Percentiles rank a stretch among this genome's conserved stretches.
Conservation (phyloP, 2,113 vertebrate species). For the Lipophrys pholis region DNA sequence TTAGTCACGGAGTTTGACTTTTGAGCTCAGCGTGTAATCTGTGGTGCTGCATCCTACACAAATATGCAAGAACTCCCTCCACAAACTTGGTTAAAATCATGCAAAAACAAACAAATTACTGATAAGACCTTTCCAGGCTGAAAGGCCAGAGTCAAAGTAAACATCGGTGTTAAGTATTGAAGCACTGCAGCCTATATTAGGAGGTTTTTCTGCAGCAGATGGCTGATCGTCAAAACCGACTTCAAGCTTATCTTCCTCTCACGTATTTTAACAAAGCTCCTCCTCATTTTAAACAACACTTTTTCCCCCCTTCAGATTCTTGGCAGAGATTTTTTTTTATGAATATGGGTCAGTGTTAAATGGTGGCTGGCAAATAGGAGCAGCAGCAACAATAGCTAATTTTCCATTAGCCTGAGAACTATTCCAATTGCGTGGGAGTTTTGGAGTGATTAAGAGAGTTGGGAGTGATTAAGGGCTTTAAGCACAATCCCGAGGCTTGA, state of each 20-base stretch:
- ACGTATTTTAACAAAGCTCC: conserved; percentile 50
- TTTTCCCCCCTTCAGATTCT: conserved; percentile 8
- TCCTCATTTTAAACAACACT: conserved; percentile 51
- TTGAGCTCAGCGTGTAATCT: conserved; percentile 21
- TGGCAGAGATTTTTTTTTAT: neutral
- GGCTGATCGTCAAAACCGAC: conserved; percentile 35
- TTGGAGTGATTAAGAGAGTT: conserved; percentile 17
- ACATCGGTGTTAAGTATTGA: no score
- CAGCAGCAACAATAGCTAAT: neutral
- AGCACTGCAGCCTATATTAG: no score
- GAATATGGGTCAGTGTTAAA: conserved; percentile 38
- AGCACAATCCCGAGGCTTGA: conserved; percentile 25
- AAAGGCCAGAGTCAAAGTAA: neutral
- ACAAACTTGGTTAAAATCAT: neutral
- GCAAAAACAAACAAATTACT: neutral
- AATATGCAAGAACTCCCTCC: neutral
- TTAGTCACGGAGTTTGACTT: conserved; percentile 38
- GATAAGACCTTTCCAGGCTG: neutral
- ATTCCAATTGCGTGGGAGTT: conserved; percentile 35
- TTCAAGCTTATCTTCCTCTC: conserved; percentile 28
- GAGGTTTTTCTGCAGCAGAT: conserved; percentile 59
- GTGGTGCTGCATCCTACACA: conserved; percentile 21
- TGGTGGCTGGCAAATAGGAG: conserved; percentile 4
- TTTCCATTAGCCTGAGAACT: neutral
- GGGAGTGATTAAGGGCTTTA: neutral